These are phyloP conservation scores for Phalacrocorax pelagicus DNA, from an alignment of 2,113 vertebrate species.

Conservation along the genomic window DNA sequence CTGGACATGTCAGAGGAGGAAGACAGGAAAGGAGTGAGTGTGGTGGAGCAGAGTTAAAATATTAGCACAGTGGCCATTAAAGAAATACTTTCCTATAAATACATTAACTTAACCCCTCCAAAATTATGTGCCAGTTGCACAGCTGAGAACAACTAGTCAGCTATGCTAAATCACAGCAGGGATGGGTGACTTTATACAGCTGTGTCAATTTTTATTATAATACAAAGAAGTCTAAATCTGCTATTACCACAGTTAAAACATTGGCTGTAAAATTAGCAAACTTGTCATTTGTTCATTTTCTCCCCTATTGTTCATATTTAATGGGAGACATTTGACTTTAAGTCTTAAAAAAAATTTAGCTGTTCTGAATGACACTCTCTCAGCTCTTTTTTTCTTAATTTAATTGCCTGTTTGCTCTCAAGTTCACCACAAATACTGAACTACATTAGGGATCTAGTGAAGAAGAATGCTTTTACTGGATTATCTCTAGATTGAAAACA, in stretches of 20 bases:
- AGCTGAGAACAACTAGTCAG: neutral
- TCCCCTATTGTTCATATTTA: constrained; percentile 38
- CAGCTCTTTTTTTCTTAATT: neutral
- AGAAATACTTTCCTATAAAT: neutral
- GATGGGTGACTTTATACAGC: neutral
- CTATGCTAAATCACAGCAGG: neutral
- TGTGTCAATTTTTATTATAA: neutral
- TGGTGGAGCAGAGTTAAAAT: neutral
- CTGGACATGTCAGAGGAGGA: neutral
- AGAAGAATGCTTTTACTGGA: neutral
- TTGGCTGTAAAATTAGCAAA: neutral
- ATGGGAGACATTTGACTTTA: constrained; percentile 3
- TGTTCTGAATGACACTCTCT: neutral
- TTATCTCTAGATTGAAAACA: neutral
- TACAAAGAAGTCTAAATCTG: neutral
- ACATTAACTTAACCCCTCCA: neutral
- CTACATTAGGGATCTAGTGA: neutral
- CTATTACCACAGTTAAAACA: neutral
- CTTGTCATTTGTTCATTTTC: neutral
- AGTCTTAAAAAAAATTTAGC: neutral
- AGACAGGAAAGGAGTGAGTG: neutral
- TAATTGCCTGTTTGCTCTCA: neutral
- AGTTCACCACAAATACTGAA: neutral
- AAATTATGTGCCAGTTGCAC: neutral
- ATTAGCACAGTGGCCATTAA: neutral